Base-by-base conservation (phyloP, 2,113 vertebrate species). In the Macquaria ambigua region DNA sequence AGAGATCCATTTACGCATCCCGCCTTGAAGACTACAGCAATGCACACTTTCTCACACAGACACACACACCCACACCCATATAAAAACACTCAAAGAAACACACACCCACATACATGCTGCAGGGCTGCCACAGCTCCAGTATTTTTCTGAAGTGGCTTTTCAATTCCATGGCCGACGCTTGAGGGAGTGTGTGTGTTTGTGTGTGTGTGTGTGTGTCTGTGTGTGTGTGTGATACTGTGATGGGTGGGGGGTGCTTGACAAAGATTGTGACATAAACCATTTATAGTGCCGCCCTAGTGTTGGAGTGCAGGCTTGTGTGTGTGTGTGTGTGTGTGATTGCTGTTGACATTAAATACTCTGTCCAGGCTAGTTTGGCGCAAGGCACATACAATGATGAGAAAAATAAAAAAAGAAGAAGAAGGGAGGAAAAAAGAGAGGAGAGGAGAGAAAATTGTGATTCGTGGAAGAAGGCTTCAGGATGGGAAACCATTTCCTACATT, bases 201-300 rank as follows among this genome's bases (percentile, higher is more conserved):
- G 61, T 84, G 66, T 73, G 62, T 58, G 10, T 68, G 62, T 64
- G 56, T 73, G 78, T 70, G 71, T 34, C 64, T 63, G 55, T 63
- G 62, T 82, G 63, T 50, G 61, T 77, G 59, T 56, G 41, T 41
- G 76, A 59, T 62, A 25, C 41, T 55, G 74, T 59, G 76, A 79
- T 62, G 70, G 66, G 72, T 59, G 52, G 61, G 18, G 89, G 88
- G 82, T 66, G 56, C 87, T 85, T 94, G 95, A 95, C 95, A 94
- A 94, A 94, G 94, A 94, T 93, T 92, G 89, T 93, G 95, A 92
- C 94, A 96, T 92, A 94, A 97, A 96, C 93, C 95, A 96, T 97
- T 97, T 96, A 95, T 95, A 95, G 89, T 92, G 92, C 94, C 86
- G 72, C 90, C 91, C 68, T 52, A 34, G 55, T 77, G 78, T 84